phyloP scores from a whole-genome alignment of 2,888 invertebrate species.

The Troglohyphantes excavatus region DNA sequence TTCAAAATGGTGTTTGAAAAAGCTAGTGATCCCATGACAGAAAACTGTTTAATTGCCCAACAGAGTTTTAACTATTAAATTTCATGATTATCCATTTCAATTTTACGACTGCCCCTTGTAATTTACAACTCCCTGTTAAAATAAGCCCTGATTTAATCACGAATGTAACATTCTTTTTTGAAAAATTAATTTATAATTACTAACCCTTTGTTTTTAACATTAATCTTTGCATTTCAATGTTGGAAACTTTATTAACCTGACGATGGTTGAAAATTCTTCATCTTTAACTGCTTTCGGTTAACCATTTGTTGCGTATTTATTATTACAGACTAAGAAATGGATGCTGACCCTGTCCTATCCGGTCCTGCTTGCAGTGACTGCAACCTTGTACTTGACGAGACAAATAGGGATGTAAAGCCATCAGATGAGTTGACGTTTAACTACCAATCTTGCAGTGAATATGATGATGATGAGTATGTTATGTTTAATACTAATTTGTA shows the following conservation, averaged over 20 bases:
- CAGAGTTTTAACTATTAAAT: no score
- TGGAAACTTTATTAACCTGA: background rate
- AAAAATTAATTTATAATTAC: background rate
- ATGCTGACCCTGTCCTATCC: background rate
- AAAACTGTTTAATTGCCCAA: no score
- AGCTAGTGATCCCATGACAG: no score
- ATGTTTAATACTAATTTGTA: background rate
- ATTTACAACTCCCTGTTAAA: no score
- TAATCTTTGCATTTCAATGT: background rate
- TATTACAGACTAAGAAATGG: conserved; percentile 37
- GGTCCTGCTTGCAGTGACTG: conserved; percentile 48
- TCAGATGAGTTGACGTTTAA: conserved; percentile 28
- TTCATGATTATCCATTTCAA: no score
- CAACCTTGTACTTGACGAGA: conserved; percentile 18
- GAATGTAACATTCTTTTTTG: no score
- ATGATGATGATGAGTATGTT: conserved; percentile 48
- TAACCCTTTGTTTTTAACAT: no score
- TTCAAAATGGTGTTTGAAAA: no score
- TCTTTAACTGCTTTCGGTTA: background rate
- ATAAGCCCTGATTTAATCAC: no score
- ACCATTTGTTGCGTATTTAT: background rate
- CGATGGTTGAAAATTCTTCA: background rate
- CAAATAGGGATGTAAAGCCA: conserved; percentile 9
- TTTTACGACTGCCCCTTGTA: no score
- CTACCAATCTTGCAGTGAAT: conserved; percentile 49